Percentiles rank a stretch among this genome's conserved stretches.
phyloP scores from a whole-genome alignment of 2,797 vertebrate genomes.

The Pseudochirops corinnae region DNA sequence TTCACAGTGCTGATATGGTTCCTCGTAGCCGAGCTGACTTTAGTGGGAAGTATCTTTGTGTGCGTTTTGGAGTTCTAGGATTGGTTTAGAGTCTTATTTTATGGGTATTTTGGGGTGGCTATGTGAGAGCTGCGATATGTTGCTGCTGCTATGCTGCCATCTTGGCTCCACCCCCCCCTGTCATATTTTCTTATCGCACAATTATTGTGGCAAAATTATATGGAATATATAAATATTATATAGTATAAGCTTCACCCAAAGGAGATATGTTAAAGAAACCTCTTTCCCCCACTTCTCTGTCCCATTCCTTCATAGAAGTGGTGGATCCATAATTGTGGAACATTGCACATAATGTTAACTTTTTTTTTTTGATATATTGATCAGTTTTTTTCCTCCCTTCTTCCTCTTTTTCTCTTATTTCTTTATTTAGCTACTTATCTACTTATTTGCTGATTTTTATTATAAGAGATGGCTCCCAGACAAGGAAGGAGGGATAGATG shows the following conservation, averaged over 20 bases:
- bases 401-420: not conserved
- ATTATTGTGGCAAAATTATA: not conserved
- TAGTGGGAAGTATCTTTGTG: too few relatives aligned
- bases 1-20: too few relatives aligned
- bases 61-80: too few relatives aligned
- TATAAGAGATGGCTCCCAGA: not conserved
- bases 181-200: too few relatives aligned
- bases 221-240: not conserved
- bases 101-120: too few relatives aligned
- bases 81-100: too few relatives aligned
- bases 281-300: not conserved
- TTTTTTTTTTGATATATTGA: not conserved
- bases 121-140: too few relatives aligned
- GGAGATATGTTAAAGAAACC: not conserved
- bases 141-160: too few relatives aligned
- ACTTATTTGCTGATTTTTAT: conserved; percentile 29
- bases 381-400: too few relatives aligned
- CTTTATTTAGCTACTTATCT: conserved; percentile 9
- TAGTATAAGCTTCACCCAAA: not conserved
- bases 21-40: too few relatives aligned
- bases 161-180: too few relatives aligned
- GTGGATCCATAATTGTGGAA: not conserved
- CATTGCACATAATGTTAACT: not conserved
- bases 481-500: not conserved
- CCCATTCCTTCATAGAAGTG: not conserved